Evolutionary conservation across 2,113 vertebrate species (phyloP), one percentile per base, ranked within the genome.

Genomic region (Vireo altiloquus): DNA sequence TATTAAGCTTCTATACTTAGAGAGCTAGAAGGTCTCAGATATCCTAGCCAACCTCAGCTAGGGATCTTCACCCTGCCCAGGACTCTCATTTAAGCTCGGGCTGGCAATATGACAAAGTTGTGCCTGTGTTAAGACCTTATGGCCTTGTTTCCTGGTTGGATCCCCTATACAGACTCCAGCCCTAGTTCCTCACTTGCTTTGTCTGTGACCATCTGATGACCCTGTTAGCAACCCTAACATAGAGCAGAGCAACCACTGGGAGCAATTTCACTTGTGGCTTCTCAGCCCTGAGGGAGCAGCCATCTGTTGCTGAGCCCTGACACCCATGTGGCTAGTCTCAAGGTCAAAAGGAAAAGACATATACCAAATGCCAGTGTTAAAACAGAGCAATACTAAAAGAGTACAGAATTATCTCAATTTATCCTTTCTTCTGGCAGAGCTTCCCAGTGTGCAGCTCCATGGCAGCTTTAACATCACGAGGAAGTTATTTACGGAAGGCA

Each of bases 401-500:
- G 6, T 9, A 77, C 30, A 81, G 30, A 81, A 74, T 54, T 63
- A 59, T 59, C 21, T 74, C 82, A 24, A 63, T 11, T 66, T 88
- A 63, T 74, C 20, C 27, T 76, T 89, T 80, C 40, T 91, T 24
- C 22, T 7, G 4, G 27, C n/a, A 77, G 24, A 87, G 14, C 24
- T 88, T 86, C 88, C 70, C 57, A 66, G 47, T 59, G 59, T 78
- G 74, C 13, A 49, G 44, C 19, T 92, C 39, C 19, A 50, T 2
- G 5, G 39, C 69, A 87, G 68, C 21, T 93, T 92, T 86, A 81
- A 57, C 64, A 81, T 92, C 94, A 77, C 0, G 10, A 90, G 54
- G 39, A 90, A 84, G 90, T 63, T 96, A 96, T 96, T 97, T 95
- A 74, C 1, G 7, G 95, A 94, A 95, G 68, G 23, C 27, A 28